Base-by-base conservation (phyloP, 2,888 invertebrate genomes). In the Timema cristinae region DNA sequence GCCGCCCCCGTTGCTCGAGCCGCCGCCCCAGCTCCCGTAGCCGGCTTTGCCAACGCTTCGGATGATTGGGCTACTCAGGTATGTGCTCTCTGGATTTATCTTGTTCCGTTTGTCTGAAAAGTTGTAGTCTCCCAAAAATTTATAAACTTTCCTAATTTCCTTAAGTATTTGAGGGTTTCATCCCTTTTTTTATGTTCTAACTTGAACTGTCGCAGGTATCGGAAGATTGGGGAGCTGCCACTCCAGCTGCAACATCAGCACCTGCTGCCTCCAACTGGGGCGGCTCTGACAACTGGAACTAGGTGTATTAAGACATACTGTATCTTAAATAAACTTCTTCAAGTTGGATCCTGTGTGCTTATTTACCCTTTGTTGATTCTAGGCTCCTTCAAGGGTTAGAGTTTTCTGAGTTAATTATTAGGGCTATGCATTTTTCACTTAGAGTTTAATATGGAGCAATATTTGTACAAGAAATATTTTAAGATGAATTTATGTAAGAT, bases 231-330 rank as follows among this genome's bases (percentile, higher is more conserved):
- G 82, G 85, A 0, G 80, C 84, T 7, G 79, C 83, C 9, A 79
- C 84, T 0, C 80, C 86, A 0, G 82, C 86, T 0, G 77, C 81
- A 50, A 69, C 80, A 49, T 63, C 78, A 7, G 51, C 79, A 75
- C 63, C 77, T 2, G 71, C 79, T 70, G 75, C 81, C 66, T 79
- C 87, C 7, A 87, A 86, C 66, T 89, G 90, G 90, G 89, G 88
- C 75, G 86, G 87, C 74, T 82, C 87, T 61, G 82, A 50, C 50
- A 71, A 32, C 50, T 71, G 71, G 71, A 67, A 67, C 49, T 69
- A 50, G 32, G 32, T 32, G 32, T 32, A 32, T 32, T 32, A 32
- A 2, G 32, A 32, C 32, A 32, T 32, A 32, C 32, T 32, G 32
- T 32, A 32, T 32, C 32, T 32, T 32, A 32, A 32, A 32, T 32